phyloP scores from a whole-genome alignment of 2,797 vertebrate species.

The Epinephelus coioides region DNA sequence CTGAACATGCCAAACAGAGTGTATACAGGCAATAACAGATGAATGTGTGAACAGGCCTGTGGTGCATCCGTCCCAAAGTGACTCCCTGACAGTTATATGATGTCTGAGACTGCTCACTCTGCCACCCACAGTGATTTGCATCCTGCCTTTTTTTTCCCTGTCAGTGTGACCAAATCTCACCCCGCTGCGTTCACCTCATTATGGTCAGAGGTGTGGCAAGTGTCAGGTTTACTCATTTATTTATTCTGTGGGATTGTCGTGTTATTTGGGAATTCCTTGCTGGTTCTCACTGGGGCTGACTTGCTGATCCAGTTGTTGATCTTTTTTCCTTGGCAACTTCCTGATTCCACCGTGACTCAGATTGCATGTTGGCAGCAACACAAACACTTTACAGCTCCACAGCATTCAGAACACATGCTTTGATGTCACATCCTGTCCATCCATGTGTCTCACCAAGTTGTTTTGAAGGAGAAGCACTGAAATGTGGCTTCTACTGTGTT shows the following conservation, averaged over 20 bases:
- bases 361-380: conserved; percentile 21
- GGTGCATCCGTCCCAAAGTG: conserved; percentile 20
- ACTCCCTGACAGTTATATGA: conserved; percentile 26
- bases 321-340: conserved; percentile 24
- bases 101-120: conserved; percentile 16
- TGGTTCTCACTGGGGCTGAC: neutral
- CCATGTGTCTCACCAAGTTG: neutral
- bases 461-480: neutral
- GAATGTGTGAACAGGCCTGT: conserved; percentile 32
- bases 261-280: conserved; percentile 44
- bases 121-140: conserved; percentile 54
- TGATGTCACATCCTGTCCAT: conserved; percentile 15
- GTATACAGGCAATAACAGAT: conserved; percentile 30
- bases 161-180: conserved; percentile 65
- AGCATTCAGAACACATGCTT: neutral
- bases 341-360: conserved; percentile 39
- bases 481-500: neutral
- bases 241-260: conserved; percentile 26
- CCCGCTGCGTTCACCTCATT: conserved; percentile 51
- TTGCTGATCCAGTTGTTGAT: conserved; percentile 31
- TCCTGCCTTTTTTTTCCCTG: conserved; percentile 41
- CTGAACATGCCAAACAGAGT: conserved; percentile 35
- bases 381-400: conserved; percentile 2
- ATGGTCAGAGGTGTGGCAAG: conserved; percentile 59
- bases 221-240: conserved; percentile 47